Base-by-base conservation (phyloP, 1,140 invertebrate genomes). In the Phymastichus coffea region DNA sequence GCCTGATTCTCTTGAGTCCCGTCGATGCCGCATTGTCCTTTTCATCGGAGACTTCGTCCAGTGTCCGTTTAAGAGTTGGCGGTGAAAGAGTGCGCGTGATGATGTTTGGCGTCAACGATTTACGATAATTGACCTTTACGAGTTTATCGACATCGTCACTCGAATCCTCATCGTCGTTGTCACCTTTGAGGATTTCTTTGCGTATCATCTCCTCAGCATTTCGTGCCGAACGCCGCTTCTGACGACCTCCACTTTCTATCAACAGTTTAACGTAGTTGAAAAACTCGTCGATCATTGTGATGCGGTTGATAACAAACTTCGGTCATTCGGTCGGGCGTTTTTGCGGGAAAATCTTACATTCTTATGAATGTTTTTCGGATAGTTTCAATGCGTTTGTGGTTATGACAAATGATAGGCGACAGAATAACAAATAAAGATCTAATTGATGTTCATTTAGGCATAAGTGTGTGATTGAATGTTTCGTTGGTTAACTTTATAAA, bases 171-270 rank as follows among this genome's bases (percentile, higher is more conserved):
- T 37, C 44, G 9, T 74, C 73, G 17, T 65, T 70, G 12, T 74
- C 68, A 8, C 63, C 49, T 35, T 65, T 67, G 6, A 70, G 51
- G 33, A 65, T 68, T 12, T 73, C 66, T 35, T 71, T 75, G 10
- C 67, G 62, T 19, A 76, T 74, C 37, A 74, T 69, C 41, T 74
- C 70, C 56, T 74, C 72, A 3, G 74, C 73, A 53, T 71, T 74
- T 48, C 56, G 69, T 6, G 74, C 73, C 28, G 72, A 74, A 53
- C 46, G 69, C 23, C 74, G 66, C 17, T 66, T 75, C 38, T 73
- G 69, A 20, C 69, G 65, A 43, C 64, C 68, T 28, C 48, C 68
- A 7, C 69, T 65, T 49, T 54, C 65, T 63, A 55, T 59, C 40
- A 63, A 61, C 35, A 56, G 23, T 35, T 38, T 49, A 35, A 53